These are phyloP conservation scores for Pristis pectinata DNA, from an alignment of 2,797 vertebrate genomes.

Conservation along the genomic window DNA sequence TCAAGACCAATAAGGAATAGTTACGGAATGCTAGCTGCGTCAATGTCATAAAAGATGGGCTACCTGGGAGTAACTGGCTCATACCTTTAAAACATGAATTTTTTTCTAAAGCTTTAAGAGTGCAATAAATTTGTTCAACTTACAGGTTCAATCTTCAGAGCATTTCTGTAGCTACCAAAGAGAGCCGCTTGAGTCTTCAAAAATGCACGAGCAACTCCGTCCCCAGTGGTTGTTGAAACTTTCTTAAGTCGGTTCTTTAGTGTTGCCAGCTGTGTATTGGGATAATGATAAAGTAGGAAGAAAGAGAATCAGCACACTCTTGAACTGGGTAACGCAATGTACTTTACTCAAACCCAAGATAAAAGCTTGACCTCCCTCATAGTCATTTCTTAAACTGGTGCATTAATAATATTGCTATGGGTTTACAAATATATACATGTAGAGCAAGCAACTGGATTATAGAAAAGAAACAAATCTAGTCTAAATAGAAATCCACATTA, in stretches of 20 bases:
- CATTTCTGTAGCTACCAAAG: slow-evolving; percentile 90
- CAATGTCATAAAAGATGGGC: too few species aligned
- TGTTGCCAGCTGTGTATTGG: slow-evolving; percentile 69
- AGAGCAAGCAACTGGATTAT: neutral
- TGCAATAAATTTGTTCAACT: slow-evolving; percentile 51
- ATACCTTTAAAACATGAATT: neutral
- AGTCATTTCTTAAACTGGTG: neutral
- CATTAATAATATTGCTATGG: neutral
- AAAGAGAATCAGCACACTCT: neutral
- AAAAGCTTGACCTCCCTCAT: neutral
- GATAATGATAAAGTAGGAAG: slow-evolving; percentile 38
- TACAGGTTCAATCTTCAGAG: slow-evolving; percentile 85
- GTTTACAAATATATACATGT: neutral
- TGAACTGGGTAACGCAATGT: neutral
- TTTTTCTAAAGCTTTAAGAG: neutral
- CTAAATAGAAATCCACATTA: neutral
- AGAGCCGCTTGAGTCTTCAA: slow-evolving; percentile 86
- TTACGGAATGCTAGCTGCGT: too few species aligned
- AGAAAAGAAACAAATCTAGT: neutral
- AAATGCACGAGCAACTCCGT: slow-evolving; percentile 87
- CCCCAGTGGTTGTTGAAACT: slow-evolving; percentile 82
- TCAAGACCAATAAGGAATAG: too few species aligned
- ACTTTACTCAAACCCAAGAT: neutral
- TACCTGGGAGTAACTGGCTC: neutral
- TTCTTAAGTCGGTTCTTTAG: slow-evolving; percentile 90